Conservation (phyloP, 2,797 vertebrate genomes). For the Adrianichthys oophorus region DNA sequence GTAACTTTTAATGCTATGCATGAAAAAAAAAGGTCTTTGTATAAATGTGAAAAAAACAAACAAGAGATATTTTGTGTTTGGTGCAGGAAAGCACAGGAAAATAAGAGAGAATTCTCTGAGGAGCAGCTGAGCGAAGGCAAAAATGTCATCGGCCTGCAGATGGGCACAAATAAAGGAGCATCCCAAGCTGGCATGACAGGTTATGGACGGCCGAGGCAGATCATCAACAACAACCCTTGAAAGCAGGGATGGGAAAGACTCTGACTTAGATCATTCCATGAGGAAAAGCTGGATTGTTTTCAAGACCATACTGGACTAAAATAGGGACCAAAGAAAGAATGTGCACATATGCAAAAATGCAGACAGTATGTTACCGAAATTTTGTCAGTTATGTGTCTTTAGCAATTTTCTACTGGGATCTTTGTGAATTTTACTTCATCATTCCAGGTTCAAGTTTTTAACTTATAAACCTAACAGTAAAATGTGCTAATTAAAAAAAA, state of each 20-base stretch:
- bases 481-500: not conserved
- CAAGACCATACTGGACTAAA: slow-evolving; percentile 61
- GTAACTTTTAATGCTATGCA: slow-evolving; percentile 32
- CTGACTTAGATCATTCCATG: slow-evolving; percentile 29
- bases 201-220: slow-evolving; percentile 91
- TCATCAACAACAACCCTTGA: slow-evolving; percentile 79
- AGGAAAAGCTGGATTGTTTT: slow-evolving; percentile 45
- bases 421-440: slow-evolving; percentile 16
- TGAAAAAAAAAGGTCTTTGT: slow-evolving; percentile 2
- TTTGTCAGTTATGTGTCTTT: slow-evolving; percentile 1
- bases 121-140: slow-evolving; percentile 91
- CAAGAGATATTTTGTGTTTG: slow-evolving; percentile 28
- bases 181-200: slow-evolving; percentile 93
- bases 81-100: slow-evolving; percentile 91
- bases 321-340: slow-evolving; percentile 51
- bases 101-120: slow-evolving; percentile 90
- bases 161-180: slow-evolving; percentile 94
- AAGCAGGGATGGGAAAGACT: slow-evolving; percentile 37
- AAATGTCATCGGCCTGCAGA: slow-evolving; percentile 93
- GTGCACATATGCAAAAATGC: slow-evolving; percentile 25
- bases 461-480: slow-evolving; percentile 8
- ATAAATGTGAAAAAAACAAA: slow-evolving; percentile 11
- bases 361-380: slow-evolving; percentile 8
- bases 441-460: slow-evolving; percentile 29
- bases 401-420: not conserved